Evolutionary conservation across 2,797 vertebrate genomes (phyloP).

Genomic region (Characodon lateralis): DNA sequence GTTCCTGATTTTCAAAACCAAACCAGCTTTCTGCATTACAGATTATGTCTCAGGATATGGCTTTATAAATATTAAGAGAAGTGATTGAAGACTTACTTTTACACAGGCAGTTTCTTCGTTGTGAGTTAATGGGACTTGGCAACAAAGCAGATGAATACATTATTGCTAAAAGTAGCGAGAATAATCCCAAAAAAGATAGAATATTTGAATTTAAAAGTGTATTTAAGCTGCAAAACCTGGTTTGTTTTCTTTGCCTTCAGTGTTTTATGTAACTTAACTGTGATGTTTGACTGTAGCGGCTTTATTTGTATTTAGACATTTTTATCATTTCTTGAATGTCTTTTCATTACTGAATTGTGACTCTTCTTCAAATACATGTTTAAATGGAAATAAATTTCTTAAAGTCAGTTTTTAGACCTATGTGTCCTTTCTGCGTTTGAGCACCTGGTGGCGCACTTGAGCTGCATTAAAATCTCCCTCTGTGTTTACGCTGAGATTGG

Average conservation of each 20-base stretch:
- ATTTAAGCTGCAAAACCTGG: background rate
- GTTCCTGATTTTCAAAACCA: background rate
- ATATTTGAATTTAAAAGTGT: constrained; percentile 3
- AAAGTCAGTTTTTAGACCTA: background rate
- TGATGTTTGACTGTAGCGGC: constrained; percentile 26
- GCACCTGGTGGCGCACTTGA: constrained; percentile 61
- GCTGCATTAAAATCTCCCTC: constrained; percentile 4
- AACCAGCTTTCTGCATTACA: background rate
- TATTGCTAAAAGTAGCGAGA: background rate
- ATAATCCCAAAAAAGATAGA: background rate
- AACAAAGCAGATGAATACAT: background rate
- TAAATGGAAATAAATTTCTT: constrained; percentile 31
- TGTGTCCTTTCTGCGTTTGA: constrained; percentile 14
- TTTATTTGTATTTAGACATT: constrained; percentile 32
- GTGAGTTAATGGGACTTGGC: background rate
- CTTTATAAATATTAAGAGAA: background rate
- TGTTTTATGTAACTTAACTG: constrained; percentile 6
- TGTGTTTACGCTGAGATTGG: background rate
- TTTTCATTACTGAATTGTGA: constrained; percentile 20
- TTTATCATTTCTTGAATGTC: constrained; percentile 17
- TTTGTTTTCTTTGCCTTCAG: background rate
- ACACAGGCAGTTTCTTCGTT: background rate
- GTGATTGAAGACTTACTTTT: background rate
- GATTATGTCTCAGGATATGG: background rate
- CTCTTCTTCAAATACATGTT: constrained; percentile 25